These are phyloP conservation scores for Seladonia tumulorum DNA, from an alignment of 2,888 invertebrate genomes.

Conservation along the genomic window DNA sequence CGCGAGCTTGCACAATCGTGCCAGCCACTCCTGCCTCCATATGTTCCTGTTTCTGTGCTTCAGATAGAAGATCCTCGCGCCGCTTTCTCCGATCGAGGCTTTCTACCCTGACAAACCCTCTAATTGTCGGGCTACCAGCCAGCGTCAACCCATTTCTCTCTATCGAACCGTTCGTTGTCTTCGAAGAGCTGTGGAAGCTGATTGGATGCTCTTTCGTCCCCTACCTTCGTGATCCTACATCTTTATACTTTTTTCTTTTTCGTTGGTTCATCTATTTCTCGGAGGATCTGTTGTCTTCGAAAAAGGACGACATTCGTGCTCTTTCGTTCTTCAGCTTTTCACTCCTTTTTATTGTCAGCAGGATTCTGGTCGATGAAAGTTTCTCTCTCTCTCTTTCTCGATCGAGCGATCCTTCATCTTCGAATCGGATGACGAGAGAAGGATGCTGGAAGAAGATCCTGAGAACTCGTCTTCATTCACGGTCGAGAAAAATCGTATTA, in stretches of 20 bases:
- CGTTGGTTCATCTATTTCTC: neutral
- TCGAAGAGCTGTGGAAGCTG: neutral
- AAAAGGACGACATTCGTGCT: too few species aligned
- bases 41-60: conserved; percentile 20
- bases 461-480: too few species aligned
- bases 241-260: neutral
- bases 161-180: neutral
- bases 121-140: neutral
- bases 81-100: neutral
- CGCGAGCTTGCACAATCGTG: conserved; percentile 43
- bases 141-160: neutral
- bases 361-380: too few species aligned
- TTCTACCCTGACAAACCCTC: neutral
- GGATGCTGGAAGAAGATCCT: too few species aligned
- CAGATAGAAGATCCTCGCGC: neutral
- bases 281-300: too few species aligned
- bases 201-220: neutral
- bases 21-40: conserved; percentile 17
- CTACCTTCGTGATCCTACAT: neutral
- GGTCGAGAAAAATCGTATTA: neutral
- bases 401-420: too few species aligned
- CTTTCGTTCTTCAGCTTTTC: neutral
- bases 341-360: neutral
- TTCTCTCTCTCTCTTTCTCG: neutral
- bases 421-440: too few species aligned